A percentile compares a stretch with the other conserved stretches of the same genome.
These are phyloP conservation scores for Botia almorhae DNA, from an alignment of 2,797 vertebrate genomes.

Conservation along the genomic window DNA sequence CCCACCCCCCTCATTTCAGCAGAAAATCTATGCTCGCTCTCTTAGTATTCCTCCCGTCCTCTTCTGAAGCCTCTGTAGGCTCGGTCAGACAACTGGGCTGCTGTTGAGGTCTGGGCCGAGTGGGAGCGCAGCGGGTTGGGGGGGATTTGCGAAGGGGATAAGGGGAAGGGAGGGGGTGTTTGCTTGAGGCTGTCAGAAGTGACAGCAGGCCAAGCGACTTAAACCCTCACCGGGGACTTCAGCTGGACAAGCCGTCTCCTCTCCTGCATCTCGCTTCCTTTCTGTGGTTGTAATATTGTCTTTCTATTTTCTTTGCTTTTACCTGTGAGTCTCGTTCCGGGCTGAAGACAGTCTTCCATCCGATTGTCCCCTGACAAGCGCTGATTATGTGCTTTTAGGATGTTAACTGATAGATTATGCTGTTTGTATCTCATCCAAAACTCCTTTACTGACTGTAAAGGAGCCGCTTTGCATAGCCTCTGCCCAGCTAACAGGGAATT, in stretches of 20 bases:
- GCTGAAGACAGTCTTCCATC: not conserved
- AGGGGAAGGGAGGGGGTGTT: slow-evolving; percentile 64
- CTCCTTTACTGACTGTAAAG: no score
- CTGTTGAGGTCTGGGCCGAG: slow-evolving; percentile 74
- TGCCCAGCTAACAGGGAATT: no score
- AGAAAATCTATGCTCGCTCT: slow-evolving; percentile 82
- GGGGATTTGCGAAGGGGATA: slow-evolving; percentile 59
- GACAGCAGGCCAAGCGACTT: slow-evolving; percentile 69
- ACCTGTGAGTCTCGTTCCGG: slow-evolving; percentile 51
- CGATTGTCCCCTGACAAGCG: not conserved
- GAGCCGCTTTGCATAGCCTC: no score
- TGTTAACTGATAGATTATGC: not conserved
- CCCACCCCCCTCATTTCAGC: slow-evolving; percentile 62
- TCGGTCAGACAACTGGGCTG: slow-evolving; percentile 76
- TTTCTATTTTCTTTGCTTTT: not conserved
- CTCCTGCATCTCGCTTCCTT: slow-evolving; percentile 41
- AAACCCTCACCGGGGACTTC: slow-evolving; percentile 71
- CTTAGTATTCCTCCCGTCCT: slow-evolving; percentile 83
- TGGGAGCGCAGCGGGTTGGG: slow-evolving; percentile 74
- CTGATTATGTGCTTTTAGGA: not conserved
- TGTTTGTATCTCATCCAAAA: not conserved
- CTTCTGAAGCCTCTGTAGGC: slow-evolving; percentile 73
- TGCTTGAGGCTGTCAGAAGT: slow-evolving; percentile 74
- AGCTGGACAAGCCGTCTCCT: slow-evolving; percentile 63
- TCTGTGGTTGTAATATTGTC: slow-evolving; percentile 13